Evolutionary conservation across 2,888 invertebrate genomes (phyloP), one percentile per base, ranked within the genome.

Genomic region (Junonia oenone): DNA sequence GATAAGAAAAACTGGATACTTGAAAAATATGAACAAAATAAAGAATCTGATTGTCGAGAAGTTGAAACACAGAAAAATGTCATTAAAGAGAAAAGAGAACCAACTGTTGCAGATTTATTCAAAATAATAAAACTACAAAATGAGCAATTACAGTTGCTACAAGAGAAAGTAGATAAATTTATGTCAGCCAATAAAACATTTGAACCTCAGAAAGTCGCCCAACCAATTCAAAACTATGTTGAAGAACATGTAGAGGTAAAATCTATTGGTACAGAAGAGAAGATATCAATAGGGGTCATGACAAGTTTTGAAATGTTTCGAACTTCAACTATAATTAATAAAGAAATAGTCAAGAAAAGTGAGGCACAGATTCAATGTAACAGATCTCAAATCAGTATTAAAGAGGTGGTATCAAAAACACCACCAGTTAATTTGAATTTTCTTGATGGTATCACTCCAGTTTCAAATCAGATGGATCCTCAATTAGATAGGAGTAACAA

Each of bases 271-370:
- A 77, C 76, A 58, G 81, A 76, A 60, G 77, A 75, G 55, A 93
- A 91, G 78, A 92, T 94, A 68, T 94, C 94, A 0, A 93, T 94
- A 51, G 94, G 94, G 55, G 92, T 94, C 1, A 94, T 94, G 92
- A 94, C 94, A 1, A 94, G 94, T 75, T 93, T 94, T 75, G 94
- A 94, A 81, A 91, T 94, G 70, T 83, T 90, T 0, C 69, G 82
- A 45, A 90, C 89, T 22, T 89, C 90, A 11, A 90, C 88, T 26
- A 75, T 89, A 11, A 83, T 88, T 4, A 90, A 90, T 58, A 84
- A 86, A 64, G 88, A 87, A 58, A 64, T 81, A 35, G 61, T 83
- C 2, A 82, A 77, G 61, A 73, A 82, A 63, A 67, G 76, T 78
- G 26, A 87, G 75, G 76, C 84, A 48, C 87, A 90, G 56, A 79